Evolutionary conservation across 2,888 invertebrate genomes (phyloP), one percentile per base, ranked within the genome.

Genomic region (Chouioia cunea): DNA sequence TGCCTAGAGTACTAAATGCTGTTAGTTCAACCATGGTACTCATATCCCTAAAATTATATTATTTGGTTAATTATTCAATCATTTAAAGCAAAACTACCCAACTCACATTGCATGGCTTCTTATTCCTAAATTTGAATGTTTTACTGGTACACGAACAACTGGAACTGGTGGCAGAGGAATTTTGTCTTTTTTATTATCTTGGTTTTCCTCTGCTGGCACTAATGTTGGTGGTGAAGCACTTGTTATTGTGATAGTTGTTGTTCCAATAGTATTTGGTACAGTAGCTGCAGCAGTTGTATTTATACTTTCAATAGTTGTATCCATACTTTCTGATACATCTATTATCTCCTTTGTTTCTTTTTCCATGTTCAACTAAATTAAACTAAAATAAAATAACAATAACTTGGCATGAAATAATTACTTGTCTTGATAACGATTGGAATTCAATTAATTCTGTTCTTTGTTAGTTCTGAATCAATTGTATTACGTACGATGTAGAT

Each of bases 11-110:
- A 57, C 93, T 92, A 86, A 97, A 97, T 44, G 96, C 93, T 1
- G 94, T 92, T 74, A 96, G 93, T 86, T 96, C 95, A 59, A 97
- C 93, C 81, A 97, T 89, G 80, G 94, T 94, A 81, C 95, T 96
- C 64, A 93, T 92, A 87, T 97, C 96, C 88, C 96, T 97, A 67
- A 89, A 56, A 46, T 18, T 44, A 47, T 12, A 56, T 57, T 44
- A n/a, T 16, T 54, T 23, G 56, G 4, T 56, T 46, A 48, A 12
- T 36, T 15, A 16, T n/a, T 47, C 23, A 58, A 46, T 36, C 18
- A 15, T 50, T 56, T 8, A 44, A 18, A 12, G n/a, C 20, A 2
- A 43, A 15, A 47, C 46, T 14, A n/a, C 22, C 23, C 46, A 14
- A 74, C 79, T 76, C 76, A 85, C 85, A 85, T 85, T 2, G 85